Evolutionary conservation across 2,888 invertebrate species (phyloP).

Genomic region (Melieria crassipennis): DNA sequence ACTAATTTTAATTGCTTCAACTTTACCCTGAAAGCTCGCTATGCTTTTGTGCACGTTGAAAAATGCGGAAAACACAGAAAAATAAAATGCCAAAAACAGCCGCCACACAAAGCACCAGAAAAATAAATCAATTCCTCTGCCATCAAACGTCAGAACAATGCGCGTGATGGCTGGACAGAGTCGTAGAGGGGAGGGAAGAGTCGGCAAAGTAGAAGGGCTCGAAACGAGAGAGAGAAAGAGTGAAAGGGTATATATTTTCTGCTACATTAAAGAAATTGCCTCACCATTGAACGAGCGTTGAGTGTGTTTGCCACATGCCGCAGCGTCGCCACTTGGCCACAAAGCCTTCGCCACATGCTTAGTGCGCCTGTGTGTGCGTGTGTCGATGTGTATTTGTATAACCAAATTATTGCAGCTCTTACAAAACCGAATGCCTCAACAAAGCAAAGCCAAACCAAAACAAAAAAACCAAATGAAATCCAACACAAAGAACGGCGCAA

Average conservation of each 20-base stretch:
- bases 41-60: no score
- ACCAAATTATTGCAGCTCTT: neutral
- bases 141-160: no score
- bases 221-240: neutral
- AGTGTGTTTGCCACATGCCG: neutral
- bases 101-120: no score
- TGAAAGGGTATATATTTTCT: slow-evolving; percentile 20
- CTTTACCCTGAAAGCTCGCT: no score
- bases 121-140: no score
- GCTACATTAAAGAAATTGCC: slow-evolving; percentile 29
- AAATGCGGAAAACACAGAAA: no score
- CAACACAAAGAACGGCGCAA: neutral
- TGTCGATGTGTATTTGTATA: neutral
- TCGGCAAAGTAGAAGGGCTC: no score
- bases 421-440: neutral
- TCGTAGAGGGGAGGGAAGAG: neutral
- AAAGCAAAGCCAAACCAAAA: slow-evolving; percentile 3
- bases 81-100: no score
- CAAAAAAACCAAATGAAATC: neutral
- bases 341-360: neutral
- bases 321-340: neutral
- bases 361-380: neutral
- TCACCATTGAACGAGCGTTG: neutral
- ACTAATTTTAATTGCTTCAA: no score
- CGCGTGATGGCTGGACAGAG: no score